phyloP scores from a whole-genome alignment of 2,888 invertebrate species.

The Antheraea assamensis region DNA sequence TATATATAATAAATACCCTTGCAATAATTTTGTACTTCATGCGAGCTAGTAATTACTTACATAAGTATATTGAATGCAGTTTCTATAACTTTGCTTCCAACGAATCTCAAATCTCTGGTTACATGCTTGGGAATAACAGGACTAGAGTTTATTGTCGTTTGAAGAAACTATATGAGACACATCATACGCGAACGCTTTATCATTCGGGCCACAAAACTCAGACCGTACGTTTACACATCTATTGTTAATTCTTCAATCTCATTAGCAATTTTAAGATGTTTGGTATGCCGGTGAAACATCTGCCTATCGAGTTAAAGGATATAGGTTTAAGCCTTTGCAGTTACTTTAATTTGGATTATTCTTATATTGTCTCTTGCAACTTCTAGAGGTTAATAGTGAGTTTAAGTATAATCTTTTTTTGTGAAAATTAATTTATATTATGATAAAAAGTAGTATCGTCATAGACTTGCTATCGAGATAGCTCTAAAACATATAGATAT shows the following conservation, averaged over 20 bases:
- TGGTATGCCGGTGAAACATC: not conserved
- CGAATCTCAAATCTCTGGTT: not conserved
- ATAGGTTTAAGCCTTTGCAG: not conserved
- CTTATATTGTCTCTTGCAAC: no score
- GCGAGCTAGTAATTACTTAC: not conserved
- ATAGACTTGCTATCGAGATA: no score
- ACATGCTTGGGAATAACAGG: not conserved
- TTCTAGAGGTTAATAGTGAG: no score
- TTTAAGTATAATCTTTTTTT: no score
- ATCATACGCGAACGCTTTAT: not conserved
- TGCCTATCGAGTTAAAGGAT: not conserved
- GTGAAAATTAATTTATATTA: no score
- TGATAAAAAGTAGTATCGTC: no score
- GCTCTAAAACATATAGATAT: no score
- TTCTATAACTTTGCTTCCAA: not conserved
- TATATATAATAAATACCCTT: no score
- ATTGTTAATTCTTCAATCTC: constrained; percentile 4
- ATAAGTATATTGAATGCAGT: not conserved
- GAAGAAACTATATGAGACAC: not conserved
- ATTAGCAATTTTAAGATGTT: not conserved
- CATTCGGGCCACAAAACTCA: not conserved
- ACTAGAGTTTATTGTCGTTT: not conserved
- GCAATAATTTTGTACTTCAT: no score
- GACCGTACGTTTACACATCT: not conserved
- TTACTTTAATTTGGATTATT: no score